A percentile compares a stretch with the other conserved stretches of the same genome.
Conservation (phyloP, 2,113 vertebrate species). For the Lasiurus cinereus region DNA sequence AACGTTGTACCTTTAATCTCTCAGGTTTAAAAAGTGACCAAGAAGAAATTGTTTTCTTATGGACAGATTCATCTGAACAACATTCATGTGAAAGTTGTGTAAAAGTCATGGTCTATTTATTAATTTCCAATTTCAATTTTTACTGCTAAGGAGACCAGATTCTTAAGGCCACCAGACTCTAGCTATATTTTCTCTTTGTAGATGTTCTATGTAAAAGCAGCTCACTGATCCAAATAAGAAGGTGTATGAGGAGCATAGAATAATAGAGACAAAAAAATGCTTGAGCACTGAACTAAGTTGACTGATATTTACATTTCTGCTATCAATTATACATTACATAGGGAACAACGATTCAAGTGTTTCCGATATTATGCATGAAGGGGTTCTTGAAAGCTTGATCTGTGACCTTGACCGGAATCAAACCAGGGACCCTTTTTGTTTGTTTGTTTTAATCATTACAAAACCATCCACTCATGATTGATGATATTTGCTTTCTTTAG, state of each 20-base stretch:
- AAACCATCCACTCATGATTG: not conserved
- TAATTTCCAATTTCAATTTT: not conserved
- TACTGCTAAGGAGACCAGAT: not conserved
- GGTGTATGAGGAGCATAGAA: rapidly evolving
- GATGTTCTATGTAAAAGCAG: not conserved
- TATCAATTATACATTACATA: not conserved
- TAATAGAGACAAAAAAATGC: not conserved
- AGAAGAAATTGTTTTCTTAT: not conserved
- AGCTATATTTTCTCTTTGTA: not conserved
- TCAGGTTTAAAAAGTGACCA: not conserved
- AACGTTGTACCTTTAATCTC: not conserved
- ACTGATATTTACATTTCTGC: not conserved
- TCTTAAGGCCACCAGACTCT: not conserved
- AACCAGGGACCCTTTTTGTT: no score
- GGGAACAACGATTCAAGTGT: not conserved
- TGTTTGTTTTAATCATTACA: not conserved
- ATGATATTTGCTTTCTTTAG: not conserved
- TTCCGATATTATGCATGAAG: not conserved
- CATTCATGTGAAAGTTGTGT: not conserved
- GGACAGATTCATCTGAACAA: not conserved
- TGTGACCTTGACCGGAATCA: not conserved
- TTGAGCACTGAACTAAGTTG: no score
- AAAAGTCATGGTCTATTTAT: not conserved
- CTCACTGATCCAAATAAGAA: not conserved
- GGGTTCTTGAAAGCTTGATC: not conserved